Conservation (phyloP, 2,113 vertebrate genomes). For the Colossoma macropomum region DNA sequence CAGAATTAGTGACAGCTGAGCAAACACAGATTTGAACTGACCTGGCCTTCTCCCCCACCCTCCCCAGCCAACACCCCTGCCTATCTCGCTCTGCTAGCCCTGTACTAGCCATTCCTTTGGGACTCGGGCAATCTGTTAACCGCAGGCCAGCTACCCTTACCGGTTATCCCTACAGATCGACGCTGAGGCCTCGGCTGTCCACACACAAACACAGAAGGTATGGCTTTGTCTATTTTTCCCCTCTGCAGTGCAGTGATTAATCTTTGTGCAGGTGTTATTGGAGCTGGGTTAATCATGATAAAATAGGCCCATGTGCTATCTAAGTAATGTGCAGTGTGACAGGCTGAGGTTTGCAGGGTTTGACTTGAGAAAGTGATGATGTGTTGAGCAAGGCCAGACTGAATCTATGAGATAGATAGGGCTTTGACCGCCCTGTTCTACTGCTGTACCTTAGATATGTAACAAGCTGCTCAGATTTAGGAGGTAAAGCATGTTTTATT, state of each 20-base stretch:
- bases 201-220: conserved; percentile 50
- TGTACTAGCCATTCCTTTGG: conserved; percentile 1
- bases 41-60: conserved; percentile 11
- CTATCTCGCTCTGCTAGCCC: conserved; percentile 22
- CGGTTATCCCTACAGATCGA: background rate
- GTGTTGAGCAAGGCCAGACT: background rate
- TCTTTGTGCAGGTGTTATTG: background rate
- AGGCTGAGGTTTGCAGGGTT: conserved; percentile 1
- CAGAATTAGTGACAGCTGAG: conserved; percentile 60
- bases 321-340: background rate
- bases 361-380: background rate
- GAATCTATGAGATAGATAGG: background rate
- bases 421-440: too few species aligned
- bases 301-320: background rate
- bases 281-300: background rate
- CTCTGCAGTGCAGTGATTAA: conserved; percentile 1
- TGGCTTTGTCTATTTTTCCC: background rate
- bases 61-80: conserved; percentile 15
- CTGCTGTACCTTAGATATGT: background rate
- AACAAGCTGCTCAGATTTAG: background rate
- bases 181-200: background rate
- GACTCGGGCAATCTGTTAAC: conserved; percentile 22
- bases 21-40: conserved; percentile 44
- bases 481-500: background rate
- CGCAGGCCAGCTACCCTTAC: background rate